phyloP scores from a whole-genome alignment of 2,797 vertebrate species.

The Propithecus perrieri region DNA sequence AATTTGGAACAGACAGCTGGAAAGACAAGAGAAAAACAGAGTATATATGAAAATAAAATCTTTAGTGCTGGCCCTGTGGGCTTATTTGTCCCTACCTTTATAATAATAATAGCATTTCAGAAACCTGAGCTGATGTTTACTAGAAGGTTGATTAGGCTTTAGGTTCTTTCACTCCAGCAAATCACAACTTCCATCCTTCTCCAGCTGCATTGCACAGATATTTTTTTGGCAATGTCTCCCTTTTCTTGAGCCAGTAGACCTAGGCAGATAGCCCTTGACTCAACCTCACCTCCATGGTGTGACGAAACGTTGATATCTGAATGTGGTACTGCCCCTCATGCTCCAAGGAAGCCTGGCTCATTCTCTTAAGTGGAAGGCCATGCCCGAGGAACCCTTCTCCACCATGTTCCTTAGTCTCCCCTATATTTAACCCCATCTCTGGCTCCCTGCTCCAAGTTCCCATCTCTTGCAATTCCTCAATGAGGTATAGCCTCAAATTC shows the following conservation, averaged over 20 bases:
- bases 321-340: background rate
- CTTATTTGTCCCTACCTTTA: background rate
- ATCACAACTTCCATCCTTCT: background rate
- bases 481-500: background rate
- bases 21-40: constrained; percentile 7
- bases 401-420: background rate
- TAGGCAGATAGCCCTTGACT: background rate
- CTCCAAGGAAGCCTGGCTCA: background rate
- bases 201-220: background rate
- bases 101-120: background rate
- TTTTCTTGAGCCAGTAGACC: background rate
- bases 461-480: background rate
- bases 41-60: background rate
- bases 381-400: background rate
- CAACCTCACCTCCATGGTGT: background rate
- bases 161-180: background rate
- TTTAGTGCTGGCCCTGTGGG: background rate
- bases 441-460: background rate
- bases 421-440: background rate
- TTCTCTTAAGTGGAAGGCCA: background rate
- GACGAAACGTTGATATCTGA: background rate
- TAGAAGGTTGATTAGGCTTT: background rate
- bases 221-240: background rate
- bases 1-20: constrained; percentile 15
- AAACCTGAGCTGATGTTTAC: background rate